Evolutionary conservation across 2,888 invertebrate species (phyloP).

Genomic region (Rotaria magnacalcarata): DNA sequence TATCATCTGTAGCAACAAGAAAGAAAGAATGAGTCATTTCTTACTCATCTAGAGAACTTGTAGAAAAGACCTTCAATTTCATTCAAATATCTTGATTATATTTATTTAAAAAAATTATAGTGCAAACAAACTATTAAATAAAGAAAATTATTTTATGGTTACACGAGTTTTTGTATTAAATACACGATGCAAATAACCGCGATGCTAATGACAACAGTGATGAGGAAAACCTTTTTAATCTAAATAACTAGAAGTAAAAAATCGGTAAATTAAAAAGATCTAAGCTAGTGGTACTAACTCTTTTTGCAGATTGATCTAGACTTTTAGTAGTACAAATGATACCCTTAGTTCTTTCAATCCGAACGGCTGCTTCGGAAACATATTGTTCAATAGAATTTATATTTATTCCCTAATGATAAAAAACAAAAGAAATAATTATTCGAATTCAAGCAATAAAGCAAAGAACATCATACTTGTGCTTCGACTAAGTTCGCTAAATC

Average conservation of each 20-base stretch:
- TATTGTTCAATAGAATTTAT: neutral
- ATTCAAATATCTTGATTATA: no score
- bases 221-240: neutral
- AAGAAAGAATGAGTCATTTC: no score
- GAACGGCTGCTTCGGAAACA: neutral
- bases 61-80: no score
- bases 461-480: neutral
- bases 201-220: neutral
- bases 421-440: no score
- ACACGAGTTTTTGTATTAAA: neutral
- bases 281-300: neutral
- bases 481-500: neutral
- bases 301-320: neutral
- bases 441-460: no score
- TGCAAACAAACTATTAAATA: no score
- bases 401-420: no score
- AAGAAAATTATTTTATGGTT: no score
- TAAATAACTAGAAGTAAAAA: neutral
- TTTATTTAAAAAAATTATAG: no score
- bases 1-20: no score
- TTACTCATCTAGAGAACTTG: no score
- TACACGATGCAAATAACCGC: neutral
- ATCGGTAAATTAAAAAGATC: neutral
- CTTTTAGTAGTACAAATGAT: neutral
- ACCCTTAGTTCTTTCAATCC: neutral